Evolutionary conservation across 2,888 invertebrate species (phyloP).

Genomic region (Odontothrips loti): DNA sequence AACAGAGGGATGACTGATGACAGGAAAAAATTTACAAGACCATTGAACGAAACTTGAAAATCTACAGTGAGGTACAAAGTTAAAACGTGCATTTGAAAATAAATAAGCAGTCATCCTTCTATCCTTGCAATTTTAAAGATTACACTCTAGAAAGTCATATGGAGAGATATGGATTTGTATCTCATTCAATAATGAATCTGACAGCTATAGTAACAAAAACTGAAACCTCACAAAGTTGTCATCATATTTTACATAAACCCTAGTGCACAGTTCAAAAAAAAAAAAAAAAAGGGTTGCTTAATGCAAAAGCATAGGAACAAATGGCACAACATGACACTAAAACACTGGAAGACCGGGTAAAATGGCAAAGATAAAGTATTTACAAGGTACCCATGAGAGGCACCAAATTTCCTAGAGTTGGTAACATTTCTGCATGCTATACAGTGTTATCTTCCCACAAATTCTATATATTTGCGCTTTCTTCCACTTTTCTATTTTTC

Average conservation of each 20-base stretch:
- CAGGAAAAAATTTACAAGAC: background rate
- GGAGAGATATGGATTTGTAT: no score
- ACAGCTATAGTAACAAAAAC: background rate
- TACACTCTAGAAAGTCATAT: no score
- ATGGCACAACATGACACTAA: background rate
- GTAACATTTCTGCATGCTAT: constrained; percentile 9
- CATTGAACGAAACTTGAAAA: background rate
- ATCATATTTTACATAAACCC: no score
- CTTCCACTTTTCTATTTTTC: background rate
- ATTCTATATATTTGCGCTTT: background rate
- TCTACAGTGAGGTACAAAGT: no score
- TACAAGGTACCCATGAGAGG: background rate
- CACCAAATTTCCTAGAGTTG: background rate
- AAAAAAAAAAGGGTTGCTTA: no score
- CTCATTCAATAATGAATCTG: background rate
- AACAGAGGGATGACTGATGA: background rate
- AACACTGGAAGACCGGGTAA: background rate
- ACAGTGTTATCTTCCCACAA: background rate
- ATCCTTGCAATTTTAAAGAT: no score
- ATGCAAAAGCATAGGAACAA: background rate
- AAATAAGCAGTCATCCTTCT: no score
- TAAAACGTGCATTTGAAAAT: no score
- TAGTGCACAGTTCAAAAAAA: no score
- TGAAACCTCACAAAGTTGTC: background rate
- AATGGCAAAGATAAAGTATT: background rate